phyloP scores from a whole-genome alignment of 2,797 vertebrate species.

The Sebastes kiyomatsui region DNA sequence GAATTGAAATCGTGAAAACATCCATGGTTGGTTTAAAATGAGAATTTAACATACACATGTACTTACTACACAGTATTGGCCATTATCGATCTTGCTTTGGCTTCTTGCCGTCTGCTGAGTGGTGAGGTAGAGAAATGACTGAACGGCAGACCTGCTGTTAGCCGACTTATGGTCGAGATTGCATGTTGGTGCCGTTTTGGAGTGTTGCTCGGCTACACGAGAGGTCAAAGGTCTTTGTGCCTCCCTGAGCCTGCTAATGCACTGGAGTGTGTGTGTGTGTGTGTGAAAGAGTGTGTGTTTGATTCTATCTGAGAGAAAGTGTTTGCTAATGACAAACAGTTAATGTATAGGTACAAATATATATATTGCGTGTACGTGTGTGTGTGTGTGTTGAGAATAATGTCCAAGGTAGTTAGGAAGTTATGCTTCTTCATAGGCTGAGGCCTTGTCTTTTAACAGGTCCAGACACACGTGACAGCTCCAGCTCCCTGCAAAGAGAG shows the following conservation, averaged over 20 bases:
- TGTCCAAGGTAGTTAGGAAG: slow-evolving; percentile 47
- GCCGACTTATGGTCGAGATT: slow-evolving; percentile 13
- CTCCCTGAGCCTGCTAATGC: slow-evolving; percentile 73
- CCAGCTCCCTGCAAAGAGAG: slow-evolving; percentile 90
- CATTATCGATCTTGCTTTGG: slow-evolving; percentile 50
- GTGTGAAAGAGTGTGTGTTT: slow-evolving; percentile 19
- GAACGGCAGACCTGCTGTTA: slow-evolving; percentile 40
- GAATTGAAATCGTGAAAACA: slow-evolving; percentile 8
- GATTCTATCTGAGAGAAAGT: slow-evolving; percentile 2
- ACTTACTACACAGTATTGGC: slow-evolving; percentile 20
- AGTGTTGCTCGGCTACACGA: slow-evolving; percentile 34
- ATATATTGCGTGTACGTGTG: slow-evolving; percentile 1
- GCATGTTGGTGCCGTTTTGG: slow-evolving; percentile 10
- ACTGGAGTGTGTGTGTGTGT: slow-evolving; percentile 35
- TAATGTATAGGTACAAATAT: slow-evolving; percentile 46
- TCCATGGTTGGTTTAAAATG: slow-evolving; percentile 5
- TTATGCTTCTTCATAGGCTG: slow-evolving; percentile 85
- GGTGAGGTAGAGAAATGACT: slow-evolving; percentile 75
- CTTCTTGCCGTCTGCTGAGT: slow-evolving; percentile 47
- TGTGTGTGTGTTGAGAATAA: slow-evolving; percentile 2
- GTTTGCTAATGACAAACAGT: slow-evolving; percentile 29
- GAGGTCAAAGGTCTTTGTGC: slow-evolving; percentile 67
- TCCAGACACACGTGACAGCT: slow-evolving; percentile 98
- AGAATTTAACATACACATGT: slow-evolving; percentile 10
- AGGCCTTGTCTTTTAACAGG: slow-evolving; percentile 94